phyloP scores from a whole-genome alignment of 2,113 vertebrate genomes.

The Brevimyrus niger region DNA sequence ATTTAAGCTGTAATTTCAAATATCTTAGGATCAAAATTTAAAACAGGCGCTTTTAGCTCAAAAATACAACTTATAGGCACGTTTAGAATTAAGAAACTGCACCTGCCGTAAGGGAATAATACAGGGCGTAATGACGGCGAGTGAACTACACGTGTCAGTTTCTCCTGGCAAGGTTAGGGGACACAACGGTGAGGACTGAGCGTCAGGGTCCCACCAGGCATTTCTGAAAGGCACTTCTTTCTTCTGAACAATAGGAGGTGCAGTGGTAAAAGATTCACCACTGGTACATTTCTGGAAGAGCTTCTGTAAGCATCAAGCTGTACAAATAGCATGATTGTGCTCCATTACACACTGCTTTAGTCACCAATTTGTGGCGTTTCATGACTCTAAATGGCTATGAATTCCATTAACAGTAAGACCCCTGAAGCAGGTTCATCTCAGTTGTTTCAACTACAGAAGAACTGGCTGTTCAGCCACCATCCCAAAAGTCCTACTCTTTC shows the following conservation, averaged over 20 bases:
- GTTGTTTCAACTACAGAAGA: too few relatives aligned
- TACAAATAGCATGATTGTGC: neutral
- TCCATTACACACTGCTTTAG: neutral
- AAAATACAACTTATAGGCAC: neutral
- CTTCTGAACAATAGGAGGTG: neutral
- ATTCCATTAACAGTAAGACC: too few relatives aligned
- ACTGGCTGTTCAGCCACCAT: too few relatives aligned
- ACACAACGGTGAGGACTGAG: neutral
- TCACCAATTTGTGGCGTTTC: neutral
- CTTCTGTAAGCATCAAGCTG: neutral
- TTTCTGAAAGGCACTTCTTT: neutral
- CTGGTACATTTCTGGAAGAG: neutral
- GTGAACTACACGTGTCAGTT: neutral
- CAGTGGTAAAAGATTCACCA: neutral
- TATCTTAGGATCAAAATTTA: constrained; percentile 1
- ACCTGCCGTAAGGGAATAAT: neutral
- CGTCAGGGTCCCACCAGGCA: neutral
- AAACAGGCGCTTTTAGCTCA: neutral
- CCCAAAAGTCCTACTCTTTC: too few relatives aligned
- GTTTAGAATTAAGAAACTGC: neutral
- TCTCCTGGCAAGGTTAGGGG: neutral
- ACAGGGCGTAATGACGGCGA: neutral
- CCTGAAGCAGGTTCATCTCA: too few relatives aligned
- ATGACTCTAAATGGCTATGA: too few relatives aligned
- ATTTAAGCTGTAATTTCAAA: constrained; percentile 19